These are phyloP conservation scores for Pinna nobilis DNA, from an alignment of 1,140 invertebrate species.

Conservation along the genomic window DNA sequence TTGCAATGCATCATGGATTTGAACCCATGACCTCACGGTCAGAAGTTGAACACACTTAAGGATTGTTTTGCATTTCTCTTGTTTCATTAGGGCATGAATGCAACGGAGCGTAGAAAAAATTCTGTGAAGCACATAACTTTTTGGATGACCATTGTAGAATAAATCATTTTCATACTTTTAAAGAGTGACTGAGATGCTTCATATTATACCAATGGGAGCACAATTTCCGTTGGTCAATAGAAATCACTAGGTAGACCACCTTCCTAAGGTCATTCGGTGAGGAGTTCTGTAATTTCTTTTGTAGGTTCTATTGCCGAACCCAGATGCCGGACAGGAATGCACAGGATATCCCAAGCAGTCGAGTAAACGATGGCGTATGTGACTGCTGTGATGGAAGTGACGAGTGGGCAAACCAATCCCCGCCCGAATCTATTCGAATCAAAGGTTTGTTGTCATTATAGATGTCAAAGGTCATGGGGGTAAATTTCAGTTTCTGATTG, in stretches of 20 bases:
- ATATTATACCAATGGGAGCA: neutral
- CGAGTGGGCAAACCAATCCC: conserved; percentile 79
- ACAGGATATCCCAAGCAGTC: conserved; percentile 84
- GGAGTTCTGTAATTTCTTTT: conserved; percentile 20
- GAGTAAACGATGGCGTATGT: conserved; percentile 77
- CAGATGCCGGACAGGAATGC: conserved; percentile 91
- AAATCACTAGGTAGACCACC: neutral
- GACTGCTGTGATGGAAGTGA: conserved; percentile 99
- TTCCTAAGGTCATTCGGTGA: neutral
- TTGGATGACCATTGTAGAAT: conserved; percentile 90
- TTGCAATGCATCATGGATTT: too few species aligned
- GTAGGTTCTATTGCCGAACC: conserved; percentile 92
- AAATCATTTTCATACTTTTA: too few species aligned
- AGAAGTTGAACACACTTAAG: too few species aligned
- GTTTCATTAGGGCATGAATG: too few species aligned
- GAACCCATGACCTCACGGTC: too few species aligned
- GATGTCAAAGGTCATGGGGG: too few species aligned
- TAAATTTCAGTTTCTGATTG: too few species aligned
- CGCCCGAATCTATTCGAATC: conserved; percentile 29
- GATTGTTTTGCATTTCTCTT: too few species aligned
- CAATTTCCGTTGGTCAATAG: neutral
- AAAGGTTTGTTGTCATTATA: conserved; percentile 3
- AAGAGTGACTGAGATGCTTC: neutral
- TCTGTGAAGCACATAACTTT: too few species aligned
- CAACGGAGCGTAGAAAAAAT: too few species aligned